A percentile compares a stretch with the other conserved stretches of the same genome.
Evolutionary conservation across 2,888 invertebrate genomes (phyloP).

Genomic region (Phasia obesa): DNA sequence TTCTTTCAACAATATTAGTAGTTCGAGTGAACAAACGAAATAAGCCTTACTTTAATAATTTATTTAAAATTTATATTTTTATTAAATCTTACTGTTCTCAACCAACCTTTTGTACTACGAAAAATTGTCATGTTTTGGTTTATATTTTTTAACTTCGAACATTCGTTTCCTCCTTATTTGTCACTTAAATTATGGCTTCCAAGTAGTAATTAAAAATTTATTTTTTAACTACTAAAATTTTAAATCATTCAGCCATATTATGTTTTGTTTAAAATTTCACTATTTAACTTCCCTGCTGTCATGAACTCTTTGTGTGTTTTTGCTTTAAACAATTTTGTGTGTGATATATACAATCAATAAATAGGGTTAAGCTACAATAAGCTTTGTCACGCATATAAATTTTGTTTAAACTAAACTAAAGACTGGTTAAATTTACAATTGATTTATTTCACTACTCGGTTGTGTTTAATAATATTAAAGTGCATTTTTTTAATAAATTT

Average conservation of each 20-base stretch:
- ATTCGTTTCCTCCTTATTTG: too few species aligned
- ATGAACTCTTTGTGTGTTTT: background rate
- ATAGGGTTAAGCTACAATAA: constrained; percentile 12
- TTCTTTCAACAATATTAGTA: too few species aligned
- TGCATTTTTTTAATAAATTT: constrained; percentile 8
- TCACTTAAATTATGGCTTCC: background rate
- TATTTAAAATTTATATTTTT: too few species aligned
- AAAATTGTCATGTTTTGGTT: too few species aligned
- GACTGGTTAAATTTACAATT: constrained; percentile 54
- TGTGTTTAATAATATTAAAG: background rate
- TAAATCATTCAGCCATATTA: too few species aligned
- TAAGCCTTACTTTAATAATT: too few species aligned
- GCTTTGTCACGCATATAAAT: constrained; percentile 41
- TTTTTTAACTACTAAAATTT: background rate
- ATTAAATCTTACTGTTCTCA: too few species aligned
- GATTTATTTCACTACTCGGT: constrained; percentile 23
- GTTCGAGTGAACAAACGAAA: too few species aligned
- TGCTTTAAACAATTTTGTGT: background rate
- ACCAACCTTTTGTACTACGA: too few species aligned
- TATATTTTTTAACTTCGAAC: too few species aligned
- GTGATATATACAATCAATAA: background rate
- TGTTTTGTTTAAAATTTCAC: too few species aligned
- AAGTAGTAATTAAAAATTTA: background rate
- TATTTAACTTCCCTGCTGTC: too few species aligned
- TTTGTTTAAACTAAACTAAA: constrained; percentile 11